Evolutionary conservation across 2,113 vertebrate genomes (phyloP), one percentile per base, ranked within the genome.

Genomic region (Hippocampus barbouri): DNA sequence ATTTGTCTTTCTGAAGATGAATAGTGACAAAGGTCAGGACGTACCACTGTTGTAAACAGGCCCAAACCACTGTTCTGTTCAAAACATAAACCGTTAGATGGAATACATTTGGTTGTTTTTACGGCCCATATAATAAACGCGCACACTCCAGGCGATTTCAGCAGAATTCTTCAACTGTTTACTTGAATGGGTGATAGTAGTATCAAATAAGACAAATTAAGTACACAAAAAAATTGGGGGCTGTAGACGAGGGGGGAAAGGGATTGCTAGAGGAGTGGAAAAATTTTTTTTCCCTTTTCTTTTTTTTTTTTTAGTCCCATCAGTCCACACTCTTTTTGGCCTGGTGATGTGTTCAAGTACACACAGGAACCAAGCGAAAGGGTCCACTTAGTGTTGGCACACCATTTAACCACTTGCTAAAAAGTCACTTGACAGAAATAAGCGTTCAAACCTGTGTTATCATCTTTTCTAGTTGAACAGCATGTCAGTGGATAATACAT

Each of bases 321-420:
- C 23, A 47, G 25, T 66, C 41, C 67, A 60, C 76, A 53, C 66
- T 60, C 53, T 61, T 34, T 1, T 10, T 45, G 57, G 77, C 73
- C 71, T n/a, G 74, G 40, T 57, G 49, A 79, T 25, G 81, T 25
- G 73, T 9, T 78, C 40, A 63, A 81, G 79, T 60, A 69, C 74
- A 43, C 68, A 66, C 68, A 21, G 59, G 73, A 56, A 73, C 56
- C 41, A 68, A 53, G 76, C 69, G 21, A 43, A 56, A 53, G 70
- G 74, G 81, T 73, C 71, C 78, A 51, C 74, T 62, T 27, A 5
- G 56, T 25, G 61, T 34, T 9, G 27, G 27, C 59, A 61, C 40
- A 38, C 76, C 78, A 79, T 86, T 83, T 79, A 82, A n/a, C 79
- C 79, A 80, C 83, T 86, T 73, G 69, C 66, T 61, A 53, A 69